phyloP scores from a whole-genome alignment of 2,797 vertebrate genomes.

The Anomalospiza imberbis region DNA sequence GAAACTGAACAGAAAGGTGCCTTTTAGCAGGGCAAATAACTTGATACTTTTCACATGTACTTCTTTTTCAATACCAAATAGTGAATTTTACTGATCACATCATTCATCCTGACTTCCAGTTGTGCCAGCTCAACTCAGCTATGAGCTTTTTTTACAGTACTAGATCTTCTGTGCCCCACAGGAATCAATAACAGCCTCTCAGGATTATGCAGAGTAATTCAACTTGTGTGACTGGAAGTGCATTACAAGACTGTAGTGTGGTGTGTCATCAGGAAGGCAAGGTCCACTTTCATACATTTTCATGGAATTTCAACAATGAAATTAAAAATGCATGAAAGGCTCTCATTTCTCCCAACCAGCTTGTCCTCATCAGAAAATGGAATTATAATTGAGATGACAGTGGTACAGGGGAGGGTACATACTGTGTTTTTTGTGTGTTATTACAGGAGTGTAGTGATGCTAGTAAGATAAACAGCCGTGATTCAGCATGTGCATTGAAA shows the following conservation, averaged over 20 bases:
- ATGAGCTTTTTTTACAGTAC: neutral
- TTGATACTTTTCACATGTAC: neutral
- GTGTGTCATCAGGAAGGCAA: neutral
- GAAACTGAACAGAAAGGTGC: neutral
- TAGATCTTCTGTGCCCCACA: neutral
- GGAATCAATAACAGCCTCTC: neutral
- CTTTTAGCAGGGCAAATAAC: neutral
- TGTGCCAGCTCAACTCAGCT: neutral
- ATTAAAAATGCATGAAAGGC: neutral
- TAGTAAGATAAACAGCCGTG: neutral
- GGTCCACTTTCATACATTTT: constrained; percentile 7
- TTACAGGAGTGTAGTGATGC: neutral
- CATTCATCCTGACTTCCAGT: neutral
- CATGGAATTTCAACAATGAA: neutral
- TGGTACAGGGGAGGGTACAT: neutral
- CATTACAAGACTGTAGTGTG: neutral
- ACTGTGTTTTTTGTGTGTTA: neutral
- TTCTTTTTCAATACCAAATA: neutral
- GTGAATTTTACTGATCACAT: neutral
- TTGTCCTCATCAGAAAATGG: neutral
- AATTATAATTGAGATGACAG: neutral
- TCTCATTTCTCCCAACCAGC: constrained; percentile 5
- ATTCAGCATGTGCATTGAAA: neutral
- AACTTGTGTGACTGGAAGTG: neutral
- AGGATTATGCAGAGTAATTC: neutral